Conservation (phyloP, 2,113 vertebrate genomes). For the Erinaceus europaeus region DNA sequence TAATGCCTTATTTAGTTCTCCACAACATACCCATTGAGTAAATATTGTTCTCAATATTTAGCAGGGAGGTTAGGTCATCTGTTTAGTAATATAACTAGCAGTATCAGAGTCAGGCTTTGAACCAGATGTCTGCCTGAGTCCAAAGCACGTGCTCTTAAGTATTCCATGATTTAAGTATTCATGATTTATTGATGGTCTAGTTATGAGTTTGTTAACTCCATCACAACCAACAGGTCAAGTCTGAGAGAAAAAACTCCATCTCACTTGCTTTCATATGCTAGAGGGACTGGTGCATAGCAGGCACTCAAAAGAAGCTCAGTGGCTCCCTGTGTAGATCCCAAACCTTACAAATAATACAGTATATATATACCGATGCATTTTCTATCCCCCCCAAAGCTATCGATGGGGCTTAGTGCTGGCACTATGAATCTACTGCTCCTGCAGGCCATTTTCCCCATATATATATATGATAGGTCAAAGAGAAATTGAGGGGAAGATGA, state of each 20-base stretch:
- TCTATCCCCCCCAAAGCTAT: no score
- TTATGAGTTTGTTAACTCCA: not conserved
- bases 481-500: no score
- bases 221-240: not conserved
- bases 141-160: not conserved
- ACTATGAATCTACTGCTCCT: no score
- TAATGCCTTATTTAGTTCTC: not conserved
- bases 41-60: not conserved
- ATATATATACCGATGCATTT: no score
- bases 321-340: not conserved
- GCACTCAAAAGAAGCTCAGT: not conserved
- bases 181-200: not conserved
- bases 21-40: not conserved
- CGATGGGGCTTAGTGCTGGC: no score
- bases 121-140: not conserved
- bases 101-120: not conserved
- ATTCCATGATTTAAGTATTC: no score
- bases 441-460: no score
- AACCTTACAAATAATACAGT: not conserved
- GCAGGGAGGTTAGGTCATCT: not conserved
- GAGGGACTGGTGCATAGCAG: not conserved
- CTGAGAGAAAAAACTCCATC: not conserved
- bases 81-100: not conserved
- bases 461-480: no score
- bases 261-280: not conserved